These are phyloP conservation scores for Eupeodes luniger DNA, from an alignment of 2,888 invertebrate species.

Conservation along the genomic window DNA sequence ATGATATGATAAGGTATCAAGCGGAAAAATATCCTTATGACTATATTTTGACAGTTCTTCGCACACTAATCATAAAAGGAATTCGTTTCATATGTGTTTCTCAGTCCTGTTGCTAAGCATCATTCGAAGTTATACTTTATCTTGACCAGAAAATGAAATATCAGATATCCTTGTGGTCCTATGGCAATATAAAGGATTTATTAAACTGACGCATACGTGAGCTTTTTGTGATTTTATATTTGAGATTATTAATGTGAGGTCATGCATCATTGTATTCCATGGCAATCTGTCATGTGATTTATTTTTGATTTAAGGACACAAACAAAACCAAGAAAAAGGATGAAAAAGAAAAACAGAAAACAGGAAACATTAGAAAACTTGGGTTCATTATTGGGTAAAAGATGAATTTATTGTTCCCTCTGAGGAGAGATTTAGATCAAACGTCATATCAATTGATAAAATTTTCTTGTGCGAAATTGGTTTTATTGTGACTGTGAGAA, in stretches of 20 bases:
- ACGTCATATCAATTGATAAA: conserved; percentile 59
- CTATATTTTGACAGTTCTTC: conserved; percentile 71
- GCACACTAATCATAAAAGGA: conserved; percentile 64
- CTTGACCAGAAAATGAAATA: conserved; percentile 65
- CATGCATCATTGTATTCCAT: conserved; percentile 68
- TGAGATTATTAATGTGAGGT: conserved; percentile 74
- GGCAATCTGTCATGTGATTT: conserved; percentile 76
- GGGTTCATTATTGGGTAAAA: conserved; percentile 52
- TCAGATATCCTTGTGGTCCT: conserved; percentile 50
- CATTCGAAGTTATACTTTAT: conserved; percentile 34
- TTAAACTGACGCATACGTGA: conserved; percentile 67
- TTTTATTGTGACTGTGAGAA: conserved; percentile 19
- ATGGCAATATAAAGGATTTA: conserved; percentile 58
- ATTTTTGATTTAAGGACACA: conserved; percentile 59
- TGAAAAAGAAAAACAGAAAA: neutral
- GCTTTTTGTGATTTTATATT: conserved; percentile 72
- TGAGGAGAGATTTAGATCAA: conserved; percentile 70
- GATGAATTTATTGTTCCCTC: conserved; percentile 20
- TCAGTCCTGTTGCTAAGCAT: conserved; percentile 37
- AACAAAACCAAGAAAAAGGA: neutral
- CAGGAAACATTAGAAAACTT: conserved; percentile 17
- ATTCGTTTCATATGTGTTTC: neutral
- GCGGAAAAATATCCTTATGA: conserved; percentile 72
- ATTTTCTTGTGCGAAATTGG: conserved; percentile 54
- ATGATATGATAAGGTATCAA: conserved; percentile 67